Conservation (phyloP, 2,113 vertebrate genomes). For the Orthonyx spaldingii region DNA sequence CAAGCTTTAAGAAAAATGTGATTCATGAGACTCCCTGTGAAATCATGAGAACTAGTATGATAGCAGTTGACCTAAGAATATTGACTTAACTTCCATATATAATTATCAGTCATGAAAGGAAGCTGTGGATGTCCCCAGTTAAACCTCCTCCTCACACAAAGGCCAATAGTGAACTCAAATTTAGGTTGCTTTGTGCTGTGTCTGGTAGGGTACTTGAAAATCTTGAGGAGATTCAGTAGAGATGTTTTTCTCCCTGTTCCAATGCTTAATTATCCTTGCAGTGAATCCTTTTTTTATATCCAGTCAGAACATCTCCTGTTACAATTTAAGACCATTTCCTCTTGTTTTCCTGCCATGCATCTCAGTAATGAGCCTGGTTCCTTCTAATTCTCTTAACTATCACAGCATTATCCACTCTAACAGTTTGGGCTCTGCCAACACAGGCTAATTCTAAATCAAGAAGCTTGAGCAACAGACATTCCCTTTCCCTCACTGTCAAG, state of each 20-base stretch:
- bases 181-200: neutral
- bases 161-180: neutral
- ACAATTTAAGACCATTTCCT: neutral
- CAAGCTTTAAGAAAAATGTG: neutral
- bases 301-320: neutral
- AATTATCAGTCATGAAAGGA: neutral
- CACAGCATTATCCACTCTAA: neutral
- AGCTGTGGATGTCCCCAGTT: neutral
- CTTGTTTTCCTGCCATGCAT: neutral
- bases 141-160: neutral
- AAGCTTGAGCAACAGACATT: neutral
- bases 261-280: neutral
- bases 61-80: neutral
- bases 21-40: neutral
- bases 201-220: neutral
- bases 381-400: neutral
- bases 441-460: neutral
- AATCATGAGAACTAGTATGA: neutral
- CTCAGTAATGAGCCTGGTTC: neutral
- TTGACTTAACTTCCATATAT: neutral
- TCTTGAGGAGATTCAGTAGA: neutral
- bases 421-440: neutral
- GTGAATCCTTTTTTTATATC: neutral
- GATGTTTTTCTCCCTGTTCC: neutral
- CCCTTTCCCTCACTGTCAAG: neutral